Base-by-base conservation (phyloP, 2,888 invertebrate genomes). In the Andrena chrysosceles region DNA sequence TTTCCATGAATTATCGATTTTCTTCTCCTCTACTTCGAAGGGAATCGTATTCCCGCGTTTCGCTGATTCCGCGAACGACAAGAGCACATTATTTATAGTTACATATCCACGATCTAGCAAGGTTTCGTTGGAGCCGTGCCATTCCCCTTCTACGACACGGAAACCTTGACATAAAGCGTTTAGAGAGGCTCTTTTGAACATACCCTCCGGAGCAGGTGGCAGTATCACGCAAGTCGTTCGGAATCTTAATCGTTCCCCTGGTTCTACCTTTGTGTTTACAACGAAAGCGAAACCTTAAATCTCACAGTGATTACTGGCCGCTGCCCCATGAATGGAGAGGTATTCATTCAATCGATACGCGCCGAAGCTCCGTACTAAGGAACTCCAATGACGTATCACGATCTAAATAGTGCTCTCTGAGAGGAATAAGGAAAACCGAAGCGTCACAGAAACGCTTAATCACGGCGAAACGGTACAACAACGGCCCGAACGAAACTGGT, bases 1-100 rank as follows among this genome's bases (percentile, higher is more conserved):
- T 35, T 26, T 1, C 16, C 16, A 0, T 10, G 20, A 54, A 56
- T 8, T 20, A 54, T 20, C 5, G 1, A 10, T 20, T 69, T 20
- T 31, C 4, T 62, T 20, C 20, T 20, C 33, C 16, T 29, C 8
- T 66, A 13, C 4, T 42, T 49, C 5, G 10, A 6, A 48, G 29
- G 3, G 13, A 49, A 66, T n/a, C 8, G n/a, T 20, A 20, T 31
- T 31, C 49, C 29, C 10, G 0, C 6, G 1, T 54, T 42, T 29
- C 16, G 3, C 16, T 4, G 16, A 67, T 56, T 68, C 48, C 13
- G 7, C 16, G 49, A 16, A 71, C 0, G n/a, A 26, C 20, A 13
- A 42, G 31, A 23, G 42, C 20, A 71, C 33, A 75, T 84, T 80
- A 86, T 86, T 86, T 84, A 82, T 86, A 86, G 69, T 54, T 8